A percentile compares a stretch with the other conserved stretches of the same genome.
These are phyloP conservation scores for Nymphalis polychloros DNA, from an alignment of 2,888 invertebrate species.

Conservation along the genomic window DNA sequence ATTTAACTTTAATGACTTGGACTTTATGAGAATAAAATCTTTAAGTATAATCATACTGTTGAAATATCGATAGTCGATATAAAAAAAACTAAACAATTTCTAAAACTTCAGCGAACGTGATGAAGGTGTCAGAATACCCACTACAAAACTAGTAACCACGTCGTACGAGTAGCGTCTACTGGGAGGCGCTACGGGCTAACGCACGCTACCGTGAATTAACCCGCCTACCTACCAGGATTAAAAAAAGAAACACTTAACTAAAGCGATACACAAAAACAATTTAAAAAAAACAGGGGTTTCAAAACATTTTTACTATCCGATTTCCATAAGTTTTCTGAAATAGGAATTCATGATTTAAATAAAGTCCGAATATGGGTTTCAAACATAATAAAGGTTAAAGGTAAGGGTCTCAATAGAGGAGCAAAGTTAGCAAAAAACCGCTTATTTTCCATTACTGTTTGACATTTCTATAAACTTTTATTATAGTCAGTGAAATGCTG, in stretches of 20 bases:
- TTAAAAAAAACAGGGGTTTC: not conserved
- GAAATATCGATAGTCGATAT: too few species aligned
- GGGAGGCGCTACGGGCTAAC: too few species aligned
- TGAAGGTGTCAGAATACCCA: too few species aligned
- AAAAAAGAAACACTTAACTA: not conserved
- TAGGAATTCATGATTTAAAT: conserved; percentile 34
- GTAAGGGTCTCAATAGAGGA: conserved; percentile 12
- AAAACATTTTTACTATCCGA: conserved; percentile 10
- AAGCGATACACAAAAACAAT: conserved; percentile 10
- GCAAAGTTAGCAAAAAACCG: conserved; percentile 18
- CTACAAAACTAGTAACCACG: too few species aligned
- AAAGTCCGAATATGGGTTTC: conserved; percentile 21
- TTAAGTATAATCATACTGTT: too few species aligned
- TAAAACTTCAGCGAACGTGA: too few species aligned
- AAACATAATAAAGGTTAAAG: conserved; percentile 25
- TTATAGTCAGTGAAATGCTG: conserved; percentile 1
- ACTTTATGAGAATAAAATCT: too few species aligned
- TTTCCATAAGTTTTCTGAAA: conserved; percentile 22
- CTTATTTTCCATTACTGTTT: conserved; percentile 16
- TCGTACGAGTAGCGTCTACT: too few species aligned
- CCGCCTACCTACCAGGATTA: not conserved
- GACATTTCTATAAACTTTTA: conserved; percentile 2
- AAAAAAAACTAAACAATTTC: too few species aligned
- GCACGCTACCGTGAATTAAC: too few species aligned
- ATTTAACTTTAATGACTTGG: too few species aligned